phyloP scores from a whole-genome alignment of 2,888 invertebrate species.

The Eupithecia abbreviata region DNA sequence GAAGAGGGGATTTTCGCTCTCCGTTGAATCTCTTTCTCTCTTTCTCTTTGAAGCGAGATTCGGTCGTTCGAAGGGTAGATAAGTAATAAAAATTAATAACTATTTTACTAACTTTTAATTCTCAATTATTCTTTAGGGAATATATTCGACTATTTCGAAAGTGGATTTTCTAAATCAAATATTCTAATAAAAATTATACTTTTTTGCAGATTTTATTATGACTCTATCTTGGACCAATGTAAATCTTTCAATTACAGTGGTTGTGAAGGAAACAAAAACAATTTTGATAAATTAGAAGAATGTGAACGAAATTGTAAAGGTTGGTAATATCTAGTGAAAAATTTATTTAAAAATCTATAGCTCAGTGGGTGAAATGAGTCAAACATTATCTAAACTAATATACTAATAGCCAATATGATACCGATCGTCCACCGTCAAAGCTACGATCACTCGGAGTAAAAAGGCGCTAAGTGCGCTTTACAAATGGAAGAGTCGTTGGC shows the following conservation, averaged over 20 bases:
- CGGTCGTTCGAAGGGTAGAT: neutral
- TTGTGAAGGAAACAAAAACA: constrained; percentile 64
- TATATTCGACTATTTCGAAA: neutral
- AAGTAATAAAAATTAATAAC: neutral
- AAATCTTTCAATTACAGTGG: constrained; percentile 58
- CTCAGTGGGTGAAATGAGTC: neutral
- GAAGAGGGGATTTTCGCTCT: constrained; percentile 19
- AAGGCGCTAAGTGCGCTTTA: too few species aligned
- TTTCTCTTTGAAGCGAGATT: neutral
- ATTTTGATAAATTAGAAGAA: constrained; percentile 54
- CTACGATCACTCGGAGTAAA: neutral
- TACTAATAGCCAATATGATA: neutral
- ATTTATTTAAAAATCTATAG: neutral
- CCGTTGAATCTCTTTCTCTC: constrained; percentile 16
- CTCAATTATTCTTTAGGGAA: too few species aligned
- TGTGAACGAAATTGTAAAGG: constrained; percentile 67
- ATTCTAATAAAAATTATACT: neutral
- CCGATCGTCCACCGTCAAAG: neutral
- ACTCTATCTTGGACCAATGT: constrained; percentile 58
- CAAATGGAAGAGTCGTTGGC: too few species aligned
- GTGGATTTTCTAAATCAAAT: neutral
- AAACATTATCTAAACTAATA: neutral
- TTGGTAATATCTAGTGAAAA: constrained; percentile 30
- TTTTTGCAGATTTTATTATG: constrained; percentile 63
- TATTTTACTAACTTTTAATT: too few species aligned